These are phyloP conservation scores for Oopsacas minuta DNA, from an alignment of 37 sponge, comb jelly and placozoan species.

Conservation along the genomic window DNA sequence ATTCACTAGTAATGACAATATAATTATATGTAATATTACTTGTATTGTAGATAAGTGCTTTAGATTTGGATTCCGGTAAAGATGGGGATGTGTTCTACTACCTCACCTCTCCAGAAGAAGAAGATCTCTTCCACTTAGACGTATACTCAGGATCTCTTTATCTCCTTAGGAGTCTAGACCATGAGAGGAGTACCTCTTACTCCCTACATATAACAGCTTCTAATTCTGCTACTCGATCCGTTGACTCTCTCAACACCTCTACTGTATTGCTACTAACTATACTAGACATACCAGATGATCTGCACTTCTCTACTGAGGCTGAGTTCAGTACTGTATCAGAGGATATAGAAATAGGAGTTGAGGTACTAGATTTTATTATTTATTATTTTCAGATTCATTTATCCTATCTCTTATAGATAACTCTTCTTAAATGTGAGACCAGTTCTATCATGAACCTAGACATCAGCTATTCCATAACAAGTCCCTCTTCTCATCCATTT, in stretches of 20 bases:
- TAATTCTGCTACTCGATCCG: not conserved
- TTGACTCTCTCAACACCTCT: not conserved
- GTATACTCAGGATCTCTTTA: not conserved
- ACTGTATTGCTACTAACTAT: not conserved
- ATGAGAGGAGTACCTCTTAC: not conserved
- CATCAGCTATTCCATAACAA: not conserved
- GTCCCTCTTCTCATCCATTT: not conserved
- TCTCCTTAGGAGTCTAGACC: conserved; percentile 2
- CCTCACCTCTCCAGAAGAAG: not conserved
- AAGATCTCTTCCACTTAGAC: conserved; percentile 2
- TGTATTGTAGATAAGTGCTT: not conserved
- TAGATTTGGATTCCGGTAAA: not conserved
- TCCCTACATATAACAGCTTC: not conserved
- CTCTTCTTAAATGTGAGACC: not conserved
- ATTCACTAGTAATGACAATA: not conserved
- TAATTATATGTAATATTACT: not conserved
- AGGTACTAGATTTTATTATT: too few species aligned
- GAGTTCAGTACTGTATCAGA: not conserved
- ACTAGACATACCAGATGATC: not conserved
- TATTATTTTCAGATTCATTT: too few species aligned
- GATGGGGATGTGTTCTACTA: not conserved
- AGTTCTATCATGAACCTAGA: not conserved
- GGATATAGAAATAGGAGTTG: not conserved
- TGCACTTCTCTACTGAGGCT: not conserved
- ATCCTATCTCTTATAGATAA: not conserved